These are phyloP conservation scores for Craseonycteris thonglongyai DNA, from an alignment of 2,113 vertebrate species.

Conservation along the genomic window DNA sequence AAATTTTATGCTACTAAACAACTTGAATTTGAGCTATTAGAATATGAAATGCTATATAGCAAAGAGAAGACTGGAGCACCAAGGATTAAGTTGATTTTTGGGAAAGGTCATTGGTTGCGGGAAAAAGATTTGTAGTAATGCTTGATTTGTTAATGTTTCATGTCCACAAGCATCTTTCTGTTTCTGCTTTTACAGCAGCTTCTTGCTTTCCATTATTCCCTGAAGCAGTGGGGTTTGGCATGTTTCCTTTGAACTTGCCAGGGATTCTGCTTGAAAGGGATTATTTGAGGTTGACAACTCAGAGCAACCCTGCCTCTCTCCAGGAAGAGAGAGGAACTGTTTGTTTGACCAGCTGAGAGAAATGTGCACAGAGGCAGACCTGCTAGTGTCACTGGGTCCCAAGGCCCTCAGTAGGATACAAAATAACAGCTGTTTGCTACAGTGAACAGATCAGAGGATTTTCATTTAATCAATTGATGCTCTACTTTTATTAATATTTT, in stretches of 20 bases:
- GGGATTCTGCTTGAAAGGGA: slow-evolving; percentile 66
- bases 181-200: neutral
- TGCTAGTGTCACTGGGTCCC: slow-evolving; percentile 50
- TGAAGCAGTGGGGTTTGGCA: neutral
- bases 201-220: neutral
- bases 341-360: slow-evolving; percentile 72
- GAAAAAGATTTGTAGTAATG: neutral
- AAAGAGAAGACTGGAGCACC: neutral
- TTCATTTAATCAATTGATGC: slow-evolving; percentile 57
- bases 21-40: neutral
- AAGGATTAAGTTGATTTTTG: neutral
- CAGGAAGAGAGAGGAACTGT: slow-evolving; percentile 51
- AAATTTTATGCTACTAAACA: neutral
- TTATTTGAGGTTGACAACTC: slow-evolving; percentile 61
- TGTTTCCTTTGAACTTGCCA: slow-evolving; percentile 66
- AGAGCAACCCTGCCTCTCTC: slow-evolving; percentile 37
- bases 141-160: slow-evolving; percentile 24
- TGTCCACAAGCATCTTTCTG: slow-evolving; percentile 31
- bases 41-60: neutral
- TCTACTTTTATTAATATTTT: slow-evolving; percentile 57
- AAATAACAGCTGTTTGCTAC: slow-evolving; percentile 67
- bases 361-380: slow-evolving; percentile 47
- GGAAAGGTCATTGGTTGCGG: neutral
- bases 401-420: slow-evolving; percentile 30
- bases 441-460: slow-evolving; percentile 64